Conservation (phyloP, 2,888 invertebrate genomes). For the Sinhomidia bicolor region DNA sequence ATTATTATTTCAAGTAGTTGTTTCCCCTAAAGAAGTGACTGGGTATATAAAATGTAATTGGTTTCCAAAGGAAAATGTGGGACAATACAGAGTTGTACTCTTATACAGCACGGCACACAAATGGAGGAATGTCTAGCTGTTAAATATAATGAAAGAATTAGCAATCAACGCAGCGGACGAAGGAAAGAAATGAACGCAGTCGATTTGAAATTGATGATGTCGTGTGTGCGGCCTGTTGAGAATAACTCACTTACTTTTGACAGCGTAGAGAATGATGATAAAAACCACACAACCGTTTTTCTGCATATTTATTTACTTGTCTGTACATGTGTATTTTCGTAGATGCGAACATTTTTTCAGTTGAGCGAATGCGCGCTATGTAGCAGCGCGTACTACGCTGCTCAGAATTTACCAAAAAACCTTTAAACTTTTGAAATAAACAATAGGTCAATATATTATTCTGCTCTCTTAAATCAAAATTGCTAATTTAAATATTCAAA, state of each 20-base stretch:
- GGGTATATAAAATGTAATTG: too few species aligned
- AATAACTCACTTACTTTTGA: not conserved
- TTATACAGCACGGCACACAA: not conserved
- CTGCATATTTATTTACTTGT: too few species aligned
- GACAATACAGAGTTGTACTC: not conserved
- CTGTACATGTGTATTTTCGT: too few species aligned
- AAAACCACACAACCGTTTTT: not conserved
- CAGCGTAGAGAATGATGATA: not conserved
- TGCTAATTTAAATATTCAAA: conserved; percentile 26
- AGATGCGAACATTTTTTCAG: too few species aligned
- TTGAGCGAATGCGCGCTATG: too few species aligned
- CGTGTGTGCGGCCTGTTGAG: not conserved
- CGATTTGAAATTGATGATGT: conserved; percentile 27
- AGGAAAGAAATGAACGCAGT: not conserved
- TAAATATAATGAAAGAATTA: conserved; percentile 15
- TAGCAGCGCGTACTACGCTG: too few species aligned
- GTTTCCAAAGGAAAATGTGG: not conserved
- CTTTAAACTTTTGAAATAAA: not conserved
- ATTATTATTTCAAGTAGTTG: conserved; percentile 23
- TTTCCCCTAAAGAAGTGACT: not conserved
- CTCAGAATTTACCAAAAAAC: not conserved
- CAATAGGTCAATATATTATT: not conserved
- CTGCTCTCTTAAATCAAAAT: not conserved
- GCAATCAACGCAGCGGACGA: conserved; percentile 1
- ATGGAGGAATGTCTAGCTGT: not conserved